Conservation (phyloP, 1,140 invertebrate species). For the Nebria ingens region DNA sequence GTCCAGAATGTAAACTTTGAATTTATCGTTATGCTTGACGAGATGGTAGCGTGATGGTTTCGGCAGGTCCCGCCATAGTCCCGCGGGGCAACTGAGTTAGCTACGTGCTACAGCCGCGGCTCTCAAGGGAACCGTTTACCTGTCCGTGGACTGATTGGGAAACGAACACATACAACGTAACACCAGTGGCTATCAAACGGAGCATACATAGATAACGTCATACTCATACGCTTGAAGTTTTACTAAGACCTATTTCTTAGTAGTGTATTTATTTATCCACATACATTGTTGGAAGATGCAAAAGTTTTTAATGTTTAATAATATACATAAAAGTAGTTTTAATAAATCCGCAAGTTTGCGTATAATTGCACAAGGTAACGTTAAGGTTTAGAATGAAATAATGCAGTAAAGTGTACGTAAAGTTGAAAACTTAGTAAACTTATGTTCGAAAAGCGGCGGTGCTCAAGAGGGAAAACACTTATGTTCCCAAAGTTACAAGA, state of each 20-base stretch:
- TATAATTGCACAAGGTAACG: not conserved
- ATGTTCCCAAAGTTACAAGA: not conserved
- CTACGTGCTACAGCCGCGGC: constrained; percentile 26
- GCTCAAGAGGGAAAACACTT: not conserved
- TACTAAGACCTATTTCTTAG: not conserved
- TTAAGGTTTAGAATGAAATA: not conserved
- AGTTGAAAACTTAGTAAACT: not conserved
- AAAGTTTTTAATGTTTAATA: too few relatives aligned
- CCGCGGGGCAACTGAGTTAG: constrained; percentile 30
- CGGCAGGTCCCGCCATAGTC: constrained; percentile 16
- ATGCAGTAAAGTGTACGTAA: not conserved
- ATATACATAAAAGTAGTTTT: too few relatives aligned
- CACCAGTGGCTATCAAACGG: not conserved
- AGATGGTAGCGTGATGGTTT: constrained; percentile 21
- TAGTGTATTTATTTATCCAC: too few relatives aligned
- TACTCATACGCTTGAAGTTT: not conserved
- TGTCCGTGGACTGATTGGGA: constrained; percentile 33
- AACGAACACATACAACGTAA: constrained; percentile 14
- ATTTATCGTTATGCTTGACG: constrained; percentile 29
- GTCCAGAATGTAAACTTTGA: constrained; percentile 16
- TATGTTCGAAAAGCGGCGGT: too few relatives aligned
- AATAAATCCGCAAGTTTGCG: not conserved
- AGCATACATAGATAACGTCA: not conserved
- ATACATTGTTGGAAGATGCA: too few relatives aligned
- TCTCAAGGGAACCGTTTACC: constrained; percentile 31